Evolutionary conservation across 2,888 invertebrate species (phyloP), one percentile per base, ranked within the genome.

Genomic region (Archips crataeganus): DNA sequence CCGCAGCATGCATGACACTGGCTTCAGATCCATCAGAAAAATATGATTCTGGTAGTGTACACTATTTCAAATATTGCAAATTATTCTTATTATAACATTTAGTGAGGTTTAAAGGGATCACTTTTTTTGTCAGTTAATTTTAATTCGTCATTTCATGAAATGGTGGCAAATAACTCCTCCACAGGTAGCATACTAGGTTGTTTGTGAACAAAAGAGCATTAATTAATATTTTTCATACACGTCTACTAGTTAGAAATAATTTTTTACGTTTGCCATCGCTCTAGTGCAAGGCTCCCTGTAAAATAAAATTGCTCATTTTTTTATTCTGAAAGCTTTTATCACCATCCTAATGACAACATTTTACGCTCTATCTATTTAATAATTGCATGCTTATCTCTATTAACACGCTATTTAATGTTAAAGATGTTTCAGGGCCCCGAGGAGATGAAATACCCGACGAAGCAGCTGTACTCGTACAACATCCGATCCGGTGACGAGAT

Each of bases 391-490:
- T 47, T 42, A 63, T 42, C 51, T 32, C 47, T 67, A 72, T 76
- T 77, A 78, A 82, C 75, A 77, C 71, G 67, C 70, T 67, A 70
- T 76, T 75, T 77, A 51, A 79, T 74, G 70, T 71, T 80, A 36
- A 75, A 81, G 81, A 77, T 80, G 51, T 90, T 90, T 75, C 91
- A 94, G 90, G 98, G 98, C 32, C 97, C 98, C 0, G 98, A 98
- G 88, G 98, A 98, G 89, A 98, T 99, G 97, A 96, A 96, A 80
- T 98, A 96, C 84, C 98, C 98, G 2, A 97, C 97, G 81, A 98
- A 98, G 87, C 97, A 97, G 88, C 95, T 99, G 34, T 98, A 98
- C 90, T 98, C 98, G 75, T 98, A 98, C 92, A 98, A 98, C 90
- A 97, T 98, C 76, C 95, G 97, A 78, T 97, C 97, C 75, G 98